Base-by-base conservation (phyloP, 2,888 invertebrate species). In the Rotaria socialis region DNA sequence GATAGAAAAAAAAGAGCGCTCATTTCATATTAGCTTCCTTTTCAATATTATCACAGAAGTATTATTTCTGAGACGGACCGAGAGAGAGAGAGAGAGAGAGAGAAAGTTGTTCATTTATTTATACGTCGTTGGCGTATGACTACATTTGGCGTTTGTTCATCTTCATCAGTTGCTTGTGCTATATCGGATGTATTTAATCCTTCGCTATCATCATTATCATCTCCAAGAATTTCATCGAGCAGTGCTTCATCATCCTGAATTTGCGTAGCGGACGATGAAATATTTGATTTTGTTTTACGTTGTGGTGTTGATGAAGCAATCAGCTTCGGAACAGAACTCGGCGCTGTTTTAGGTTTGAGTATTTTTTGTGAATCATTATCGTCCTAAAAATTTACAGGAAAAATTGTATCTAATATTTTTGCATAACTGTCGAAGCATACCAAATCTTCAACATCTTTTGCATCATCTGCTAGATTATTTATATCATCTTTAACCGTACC, bases 61-160 rank as follows among this genome's bases (percentile, higher is more conserved):
- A 35, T 35, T 19, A 27, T 67, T 67, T 67, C 67, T 67, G 35
- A 67, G 67, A 67, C 19, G 16, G 19, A 35, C 1, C 10, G 14
- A 27, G 0, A 4, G 16, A 0, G 4, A 16, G 7, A n/a, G n/a
- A n/a, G n/a, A n/a, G n/a, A n/a, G n/a, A n/a, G 35, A 1, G 16
- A 14, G 16, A 52, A 16, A 8, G 52, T 16, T 11, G 11, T 35
- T 35, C 27, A 67, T 67, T 67, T 19, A 35, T 67, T 67, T 35
- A 14, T 2, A 35, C 67, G 67, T 35, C 67, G 67, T 67, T 67
- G 67, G 19, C 67, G 67, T 8, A 67, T 0, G 2, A 19, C 19
- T 67, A 2, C 19, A 67, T 35, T 35, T 35, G 35, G 1, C 16
- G 67, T 67, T 67, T 41, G 35, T 19, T 67, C 67, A 5, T 67